phyloP scores from a whole-genome alignment of 2,888 invertebrate genomes.

The Thymelicus sylvestris region DNA sequence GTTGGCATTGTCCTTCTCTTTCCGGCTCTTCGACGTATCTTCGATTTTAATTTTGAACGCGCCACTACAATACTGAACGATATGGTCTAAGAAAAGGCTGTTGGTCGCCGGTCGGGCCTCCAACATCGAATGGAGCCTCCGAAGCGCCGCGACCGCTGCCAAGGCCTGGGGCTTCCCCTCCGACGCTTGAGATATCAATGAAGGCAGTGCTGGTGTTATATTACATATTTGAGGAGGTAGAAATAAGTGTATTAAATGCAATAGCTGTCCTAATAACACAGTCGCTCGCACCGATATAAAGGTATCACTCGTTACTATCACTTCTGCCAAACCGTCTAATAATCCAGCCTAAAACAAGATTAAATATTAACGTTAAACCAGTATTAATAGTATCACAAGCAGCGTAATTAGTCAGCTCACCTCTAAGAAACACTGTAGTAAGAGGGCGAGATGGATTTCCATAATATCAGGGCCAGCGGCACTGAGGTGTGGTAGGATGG shows the following conservation, averaged over 20 bases:
- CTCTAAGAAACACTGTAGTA: constrained; percentile 95
- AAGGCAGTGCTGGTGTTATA: constrained; percentile 92
- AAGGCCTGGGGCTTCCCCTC: constrained; percentile 92
- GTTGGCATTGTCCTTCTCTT: constrained; percentile 73
- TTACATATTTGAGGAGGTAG: constrained; percentile 95
- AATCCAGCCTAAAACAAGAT: constrained; percentile 86
- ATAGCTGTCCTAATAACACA: constrained; percentile 93
- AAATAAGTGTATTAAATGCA: constrained; percentile 93
- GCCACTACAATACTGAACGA: constrained; percentile 86
- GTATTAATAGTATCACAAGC: neutral
- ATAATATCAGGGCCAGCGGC: constrained; percentile 94
- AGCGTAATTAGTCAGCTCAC: constrained; percentile 58
- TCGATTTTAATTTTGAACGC: constrained; percentile 64
- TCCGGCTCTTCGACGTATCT: constrained; percentile 65
- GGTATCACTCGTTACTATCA: constrained; percentile 94
- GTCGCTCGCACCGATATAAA: constrained; percentile 96
- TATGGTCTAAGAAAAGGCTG: constrained; percentile 92
- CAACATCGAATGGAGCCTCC: constrained; percentile 91
- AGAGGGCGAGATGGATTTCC: constrained; percentile 94
- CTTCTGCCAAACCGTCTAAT: constrained; percentile 95
- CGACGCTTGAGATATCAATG: constrained; percentile 91
- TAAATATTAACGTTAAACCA: constrained; percentile 9
- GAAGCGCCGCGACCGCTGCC: constrained; percentile 92
- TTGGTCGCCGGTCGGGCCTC: constrained; percentile 92
- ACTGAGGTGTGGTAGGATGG: constrained; percentile 93